Evolutionary conservation across 1,140 invertebrate genomes (phyloP), one percentile per base, ranked within the genome.

Genomic region (Chrysoperla carnea): DNA sequence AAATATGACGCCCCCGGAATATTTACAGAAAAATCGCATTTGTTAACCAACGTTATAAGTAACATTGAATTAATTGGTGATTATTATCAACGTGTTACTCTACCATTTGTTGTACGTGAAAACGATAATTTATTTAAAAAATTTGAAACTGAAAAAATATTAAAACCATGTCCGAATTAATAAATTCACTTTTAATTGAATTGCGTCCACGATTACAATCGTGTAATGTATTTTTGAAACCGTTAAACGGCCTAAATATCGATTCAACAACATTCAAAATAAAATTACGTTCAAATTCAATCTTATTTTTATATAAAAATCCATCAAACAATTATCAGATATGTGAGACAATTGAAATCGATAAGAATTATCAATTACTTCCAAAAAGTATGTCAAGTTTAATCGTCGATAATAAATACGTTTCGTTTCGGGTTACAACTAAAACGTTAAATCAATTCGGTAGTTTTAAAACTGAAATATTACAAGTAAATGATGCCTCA

Each of bases 31-130:
- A 80, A 78, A 57, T 78, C 87, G 7, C 89, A 96, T 67, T 62
- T 95, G 45, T 61, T 98, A 12, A 71, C 78, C 17, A 78, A 81
- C 6, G 86, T 96, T n/a, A 96, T 97, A 36, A 73, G 75, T 54
- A 97, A 98, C 54, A 75, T 98, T 47, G 76, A 90, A 67, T 57
- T 89, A 41, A 61, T 77, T 49, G 49, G 72, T 1, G 70, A 90
- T 52, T 96, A 91, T 62, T 97, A 97, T 62, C 66, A 83, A 56
- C 76, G 77, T 55, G 77, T 75, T 4, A 82, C 79, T 0, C 52
- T 98, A 46, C 72, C 79, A 0, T 85, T 80, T 61, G 67, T 71
- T 35, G 65, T 81, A 2, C 67, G 68, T 43, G 75, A 84, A 56
- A 70, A 69, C 50, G 69, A 76, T 46, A 65, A 61, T 37, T 55